These are phyloP conservation scores for Drosophila mimetica DNA, from an alignment of 2,888 invertebrate species.

Conservation along the genomic window DNA sequence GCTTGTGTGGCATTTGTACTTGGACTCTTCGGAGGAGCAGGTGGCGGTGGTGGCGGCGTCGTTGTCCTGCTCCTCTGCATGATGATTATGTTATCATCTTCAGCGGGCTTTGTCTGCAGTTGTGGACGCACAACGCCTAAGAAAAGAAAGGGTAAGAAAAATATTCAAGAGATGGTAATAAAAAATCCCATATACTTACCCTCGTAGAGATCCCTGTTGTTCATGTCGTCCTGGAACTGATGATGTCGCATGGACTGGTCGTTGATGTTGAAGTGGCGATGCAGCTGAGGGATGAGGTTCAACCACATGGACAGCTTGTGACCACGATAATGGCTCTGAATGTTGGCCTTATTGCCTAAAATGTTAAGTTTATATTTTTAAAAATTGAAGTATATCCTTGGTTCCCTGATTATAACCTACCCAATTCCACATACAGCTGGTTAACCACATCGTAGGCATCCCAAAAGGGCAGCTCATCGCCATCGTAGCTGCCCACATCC, in stretches of 20 bases:
- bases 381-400: neutral
- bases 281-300: conserved; percentile 94
- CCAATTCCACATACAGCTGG: conserved; percentile 93
- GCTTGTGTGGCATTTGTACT: conserved; percentile 63
- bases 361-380: neutral
- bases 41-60: conserved; percentile 69
- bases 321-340: conserved; percentile 95
- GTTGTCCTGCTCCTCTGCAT: conserved; percentile 77
- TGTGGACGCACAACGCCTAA: conserved; percentile 90
- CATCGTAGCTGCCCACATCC: conserved; percentile 66
- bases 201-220: conserved; percentile 88
- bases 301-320: conserved; percentile 97
- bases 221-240: conserved; percentile 91
- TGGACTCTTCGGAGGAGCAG: conserved; percentile 83
- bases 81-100: conserved; percentile 76
- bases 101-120: conserved; percentile 84
- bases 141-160: neutral
- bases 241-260: conserved; percentile 95
- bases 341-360: conserved; percentile 89
- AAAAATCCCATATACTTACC: conserved; percentile 85
- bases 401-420: conserved; percentile 84
- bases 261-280: conserved; percentile 90
- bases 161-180: neutral
- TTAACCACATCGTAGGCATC: conserved; percentile 96
- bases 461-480: conserved; percentile 89